phyloP scores from a whole-genome alignment of 1,140 invertebrate genomes.

The Branchinecta lindahli region DNA sequence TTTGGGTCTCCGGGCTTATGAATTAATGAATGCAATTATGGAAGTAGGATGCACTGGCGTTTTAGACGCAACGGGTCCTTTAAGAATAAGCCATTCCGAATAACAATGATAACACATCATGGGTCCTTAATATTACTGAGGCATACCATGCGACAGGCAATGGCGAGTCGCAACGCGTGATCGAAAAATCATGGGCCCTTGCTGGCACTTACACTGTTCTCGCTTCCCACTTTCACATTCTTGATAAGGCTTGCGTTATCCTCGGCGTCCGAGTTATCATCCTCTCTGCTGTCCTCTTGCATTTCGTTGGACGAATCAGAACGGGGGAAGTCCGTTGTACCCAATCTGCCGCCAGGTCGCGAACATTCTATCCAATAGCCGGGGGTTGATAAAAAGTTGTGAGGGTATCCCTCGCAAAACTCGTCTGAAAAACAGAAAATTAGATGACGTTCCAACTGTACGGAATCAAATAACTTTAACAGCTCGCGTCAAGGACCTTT shows the following conservation, averaged over 20 bases:
- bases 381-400: slow-evolving; percentile 71
- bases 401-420: slow-evolving; percentile 79
- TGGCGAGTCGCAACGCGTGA: too few relatives aligned
- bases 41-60: too few relatives aligned
- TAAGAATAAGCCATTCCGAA: too few relatives aligned
- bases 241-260: background rate
- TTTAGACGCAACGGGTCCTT: too few relatives aligned
- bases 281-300: slow-evolving; percentile 17
- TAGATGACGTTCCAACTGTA: background rate
- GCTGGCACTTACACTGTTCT: background rate
- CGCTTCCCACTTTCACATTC: background rate
- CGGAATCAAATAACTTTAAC: slow-evolving; percentile 17
- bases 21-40: too few relatives aligned
- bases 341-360: slow-evolving; percentile 43
- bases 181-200: background rate
- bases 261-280: slow-evolving; percentile 10
- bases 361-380: slow-evolving; percentile 93
- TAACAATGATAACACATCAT: too few relatives aligned
- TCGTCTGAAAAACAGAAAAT: slow-evolving; percentile 47
- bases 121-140: too few relatives aligned
- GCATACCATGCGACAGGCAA: too few relatives aligned
- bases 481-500: background rate
- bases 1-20: too few relatives aligned
- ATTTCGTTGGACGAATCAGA: slow-evolving; percentile 11
- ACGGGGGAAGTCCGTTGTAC: slow-evolving; percentile 10